A percentile compares a stretch with the other conserved stretches of the same genome.
These are phyloP conservation scores for Megalops atlanticus DNA, from an alignment of 2,113 vertebrate species.

Conservation along the genomic window DNA sequence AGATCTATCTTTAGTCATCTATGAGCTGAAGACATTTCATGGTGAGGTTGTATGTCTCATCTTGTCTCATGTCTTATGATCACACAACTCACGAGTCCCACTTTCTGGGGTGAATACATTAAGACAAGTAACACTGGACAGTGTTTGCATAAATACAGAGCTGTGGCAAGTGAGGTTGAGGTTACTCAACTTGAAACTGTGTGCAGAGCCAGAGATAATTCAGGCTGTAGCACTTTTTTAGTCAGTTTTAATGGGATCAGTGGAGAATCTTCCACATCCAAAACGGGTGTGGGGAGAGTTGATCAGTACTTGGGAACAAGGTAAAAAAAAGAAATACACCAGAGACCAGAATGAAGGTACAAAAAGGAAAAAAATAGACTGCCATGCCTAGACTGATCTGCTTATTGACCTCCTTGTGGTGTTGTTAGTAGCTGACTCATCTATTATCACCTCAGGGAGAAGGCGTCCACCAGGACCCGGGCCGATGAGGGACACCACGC, in stretches of 20 bases:
- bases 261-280: no score
- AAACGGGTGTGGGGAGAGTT: neutral
- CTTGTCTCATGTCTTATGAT: no score
- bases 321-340: conserved; percentile 46
- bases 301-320: conserved; percentile 62
- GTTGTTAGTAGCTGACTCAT: conserved; percentile 87
- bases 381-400: conserved; percentile 80
- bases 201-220: neutral
- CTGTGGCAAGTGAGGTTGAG: no score
- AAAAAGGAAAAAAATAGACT: conserved; percentile 33
- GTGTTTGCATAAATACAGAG: no score
- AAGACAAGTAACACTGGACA: no score
- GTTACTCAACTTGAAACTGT: neutral
- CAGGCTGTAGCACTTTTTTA: no score
- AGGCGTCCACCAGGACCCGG: conserved; percentile 87
- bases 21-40: no score
- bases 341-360: conserved; percentile 41
- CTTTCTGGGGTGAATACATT: no score
- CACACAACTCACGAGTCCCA: no score
- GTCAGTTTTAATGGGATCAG: no score
- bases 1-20: no score
- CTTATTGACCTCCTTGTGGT: conserved; percentile 81
- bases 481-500: conserved; percentile 95
- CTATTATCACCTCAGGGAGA: conserved; percentile 97
- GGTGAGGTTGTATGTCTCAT: no score